phyloP scores from a whole-genome alignment of 2,888 invertebrate genomes.

The Agrypnus murinus region DNA sequence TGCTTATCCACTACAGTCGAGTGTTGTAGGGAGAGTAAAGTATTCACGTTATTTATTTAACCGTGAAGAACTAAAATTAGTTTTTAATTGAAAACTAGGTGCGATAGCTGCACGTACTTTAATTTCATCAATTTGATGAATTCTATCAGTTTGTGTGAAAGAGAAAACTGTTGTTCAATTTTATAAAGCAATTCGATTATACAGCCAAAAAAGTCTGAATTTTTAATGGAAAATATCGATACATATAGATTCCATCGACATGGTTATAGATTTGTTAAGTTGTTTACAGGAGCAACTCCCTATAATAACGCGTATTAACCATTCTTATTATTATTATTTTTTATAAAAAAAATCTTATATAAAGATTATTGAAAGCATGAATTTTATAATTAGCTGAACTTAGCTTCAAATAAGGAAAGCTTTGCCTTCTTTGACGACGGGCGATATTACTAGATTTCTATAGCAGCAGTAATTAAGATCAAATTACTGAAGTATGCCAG shows the following conservation, averaged over 20 bases:
- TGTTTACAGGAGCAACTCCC: slow-evolving; percentile 11
- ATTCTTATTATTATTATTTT: slow-evolving; percentile 25
- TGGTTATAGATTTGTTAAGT: slow-evolving; percentile 1
- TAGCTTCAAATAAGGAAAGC: slow-evolving; percentile 30
- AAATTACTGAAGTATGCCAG: slow-evolving; percentile 46
- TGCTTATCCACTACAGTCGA: slow-evolving; percentile 48
- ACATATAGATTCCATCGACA: too few species aligned
- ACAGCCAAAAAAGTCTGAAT: slow-evolving; percentile 14
- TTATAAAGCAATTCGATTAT: slow-evolving; percentile 29
- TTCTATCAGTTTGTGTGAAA: slow-evolving; percentile 42
- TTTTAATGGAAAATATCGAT: slow-evolving; percentile 42
- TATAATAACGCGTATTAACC: too few species aligned
- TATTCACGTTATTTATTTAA: slow-evolving; percentile 62
- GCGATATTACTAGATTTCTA: slow-evolving; percentile 38
- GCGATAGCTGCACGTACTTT: slow-evolving; percentile 48
- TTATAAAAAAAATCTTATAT: slow-evolving; percentile 28
- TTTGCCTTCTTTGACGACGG: slow-evolving; percentile 28
- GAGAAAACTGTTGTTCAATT: slow-evolving; percentile 37
- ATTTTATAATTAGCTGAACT: slow-evolving; percentile 31
- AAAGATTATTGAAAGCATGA: slow-evolving; percentile 35
- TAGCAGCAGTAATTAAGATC: slow-evolving; percentile 43
- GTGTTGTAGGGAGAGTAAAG: slow-evolving; percentile 42
- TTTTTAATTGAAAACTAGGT: slow-evolving; percentile 61
- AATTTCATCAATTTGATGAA: slow-evolving; percentile 47
- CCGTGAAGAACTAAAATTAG: slow-evolving; percentile 64